Conservation (phyloP, 2,888 invertebrate species). For the Anthrax anthrax region DNA sequence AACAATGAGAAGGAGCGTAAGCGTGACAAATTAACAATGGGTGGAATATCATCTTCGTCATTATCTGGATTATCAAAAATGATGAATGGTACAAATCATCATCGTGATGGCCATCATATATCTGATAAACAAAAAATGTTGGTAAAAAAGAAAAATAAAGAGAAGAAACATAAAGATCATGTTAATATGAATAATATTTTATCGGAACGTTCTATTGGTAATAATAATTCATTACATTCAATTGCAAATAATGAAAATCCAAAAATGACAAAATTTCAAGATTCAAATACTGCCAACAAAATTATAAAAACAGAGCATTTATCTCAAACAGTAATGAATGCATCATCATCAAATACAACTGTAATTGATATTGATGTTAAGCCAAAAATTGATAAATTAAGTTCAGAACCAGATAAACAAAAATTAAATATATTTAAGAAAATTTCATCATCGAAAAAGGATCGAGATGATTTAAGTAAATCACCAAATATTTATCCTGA, state of each 20-base stretch:
- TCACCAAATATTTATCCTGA: conserved; percentile 4
- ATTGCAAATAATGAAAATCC: too few relatives aligned
- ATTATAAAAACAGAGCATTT: too few relatives aligned
- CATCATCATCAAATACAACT: neutral
- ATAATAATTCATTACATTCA: too few relatives aligned
- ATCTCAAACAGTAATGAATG: neutral
- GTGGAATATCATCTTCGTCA: neutral
- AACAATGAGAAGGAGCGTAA: neutral
- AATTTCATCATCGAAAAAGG: conserved; percentile 59
- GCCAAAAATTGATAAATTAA: conserved; percentile 28
- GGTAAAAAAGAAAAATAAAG: neutral
- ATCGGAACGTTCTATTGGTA: too few relatives aligned
- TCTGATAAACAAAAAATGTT: neutral
- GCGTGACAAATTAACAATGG: neutral
- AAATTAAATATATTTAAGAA: conserved; percentile 80
- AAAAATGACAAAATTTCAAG: too few relatives aligned
- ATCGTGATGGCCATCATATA: neutral
- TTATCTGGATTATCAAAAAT: neutral
- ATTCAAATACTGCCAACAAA: too few relatives aligned
- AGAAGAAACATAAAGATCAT: neutral
- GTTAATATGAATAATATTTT: too few relatives aligned
- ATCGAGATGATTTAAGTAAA: conserved; percentile 34
- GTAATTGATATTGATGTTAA: conserved; percentile 1
- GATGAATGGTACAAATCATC: neutral
- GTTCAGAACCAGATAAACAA: conserved; percentile 68